phyloP scores from a whole-genome alignment of 2,113 vertebrate species.

The Pomatorhinus ruficollis region DNA sequence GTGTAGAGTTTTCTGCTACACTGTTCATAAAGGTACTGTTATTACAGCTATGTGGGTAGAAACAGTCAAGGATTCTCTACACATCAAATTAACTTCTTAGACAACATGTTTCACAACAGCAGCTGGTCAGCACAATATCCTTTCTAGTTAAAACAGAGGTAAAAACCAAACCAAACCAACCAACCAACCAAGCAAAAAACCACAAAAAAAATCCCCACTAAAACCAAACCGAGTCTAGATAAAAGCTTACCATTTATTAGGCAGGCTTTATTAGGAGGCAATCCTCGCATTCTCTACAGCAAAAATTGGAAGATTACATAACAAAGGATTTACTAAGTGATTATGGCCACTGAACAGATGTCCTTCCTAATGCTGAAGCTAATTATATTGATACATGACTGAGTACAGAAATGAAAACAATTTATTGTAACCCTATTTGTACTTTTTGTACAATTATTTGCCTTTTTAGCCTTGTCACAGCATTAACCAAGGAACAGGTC shows the following conservation, averaged over 20 bases:
- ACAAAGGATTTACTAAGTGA: conserved; percentile 18
- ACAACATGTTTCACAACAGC: background rate
- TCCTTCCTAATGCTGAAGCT: background rate
- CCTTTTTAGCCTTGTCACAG: background rate
- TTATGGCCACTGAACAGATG: conserved; percentile 12
- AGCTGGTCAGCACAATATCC: background rate
- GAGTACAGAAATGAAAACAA: background rate
- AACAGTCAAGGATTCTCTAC: background rate
- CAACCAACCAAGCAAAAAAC: too few species aligned
- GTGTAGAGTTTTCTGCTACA: background rate
- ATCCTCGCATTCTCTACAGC: background rate
- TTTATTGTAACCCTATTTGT: background rate
- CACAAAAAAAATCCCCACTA: background rate
- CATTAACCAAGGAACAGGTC: background rate
- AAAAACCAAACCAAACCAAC: background rate
- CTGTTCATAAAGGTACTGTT: background rate
- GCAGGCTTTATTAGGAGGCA: background rate
- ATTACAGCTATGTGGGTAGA: background rate
- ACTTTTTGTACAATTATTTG: background rate
- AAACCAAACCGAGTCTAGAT: background rate
- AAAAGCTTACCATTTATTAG: background rate
- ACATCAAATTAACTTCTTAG: background rate
- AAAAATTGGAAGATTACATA: conserved; percentile 17
- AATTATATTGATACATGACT: background rate
- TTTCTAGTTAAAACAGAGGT: background rate